Evolutionary conservation across 2,797 vertebrate species (phyloP).

Genomic region (Helostoma temminkii): DNA sequence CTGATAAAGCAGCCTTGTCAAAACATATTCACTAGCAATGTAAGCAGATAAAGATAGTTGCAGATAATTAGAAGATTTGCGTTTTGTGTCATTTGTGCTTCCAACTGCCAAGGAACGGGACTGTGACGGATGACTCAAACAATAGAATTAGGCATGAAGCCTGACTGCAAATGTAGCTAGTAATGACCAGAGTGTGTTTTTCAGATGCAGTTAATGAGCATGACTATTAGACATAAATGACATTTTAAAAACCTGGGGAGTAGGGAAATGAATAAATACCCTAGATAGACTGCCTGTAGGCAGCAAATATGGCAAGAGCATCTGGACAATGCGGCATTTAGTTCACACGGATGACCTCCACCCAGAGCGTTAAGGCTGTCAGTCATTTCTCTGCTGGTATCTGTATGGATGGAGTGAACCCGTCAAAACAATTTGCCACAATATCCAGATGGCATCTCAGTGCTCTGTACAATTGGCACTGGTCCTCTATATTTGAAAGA

Average conservation of each 20-base stretch:
- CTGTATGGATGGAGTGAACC: slow-evolving; percentile 24
- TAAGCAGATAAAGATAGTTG: slow-evolving; percentile 75
- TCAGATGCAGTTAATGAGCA: slow-evolving; percentile 82
- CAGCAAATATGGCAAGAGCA: slow-evolving; percentile 50
- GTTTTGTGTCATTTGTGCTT: slow-evolving; percentile 63
- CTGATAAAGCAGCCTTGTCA: slow-evolving; percentile 74
- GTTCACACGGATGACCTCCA: slow-evolving; percentile 56
- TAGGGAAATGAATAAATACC: slow-evolving; percentile 60
- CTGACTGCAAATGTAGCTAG: slow-evolving; percentile 76
- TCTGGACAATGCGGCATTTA: slow-evolving; percentile 50
- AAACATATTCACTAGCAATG: slow-evolving; percentile 59
- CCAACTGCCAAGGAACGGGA: slow-evolving; percentile 65
- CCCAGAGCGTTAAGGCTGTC: slow-evolving; percentile 42
- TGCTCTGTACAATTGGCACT: slow-evolving; percentile 2
- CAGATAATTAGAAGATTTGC: slow-evolving; percentile 80
- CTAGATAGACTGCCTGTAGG: slow-evolving; percentile 54
- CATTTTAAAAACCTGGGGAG: slow-evolving; percentile 80
- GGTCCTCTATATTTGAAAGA: slow-evolving; percentile 30
- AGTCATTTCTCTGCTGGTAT: slow-evolving; percentile 32
- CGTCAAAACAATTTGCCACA: slow-evolving; percentile 30
- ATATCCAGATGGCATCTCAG: slow-evolving; percentile 15
- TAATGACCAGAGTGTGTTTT: slow-evolving; percentile 82
- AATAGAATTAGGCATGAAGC: slow-evolving; percentile 68
- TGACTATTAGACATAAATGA: slow-evolving; percentile 83
- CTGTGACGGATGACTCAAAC: slow-evolving; percentile 77